Conservation (phyloP, 2,888 invertebrate species). For the Drosophila paranaensis region DNA sequence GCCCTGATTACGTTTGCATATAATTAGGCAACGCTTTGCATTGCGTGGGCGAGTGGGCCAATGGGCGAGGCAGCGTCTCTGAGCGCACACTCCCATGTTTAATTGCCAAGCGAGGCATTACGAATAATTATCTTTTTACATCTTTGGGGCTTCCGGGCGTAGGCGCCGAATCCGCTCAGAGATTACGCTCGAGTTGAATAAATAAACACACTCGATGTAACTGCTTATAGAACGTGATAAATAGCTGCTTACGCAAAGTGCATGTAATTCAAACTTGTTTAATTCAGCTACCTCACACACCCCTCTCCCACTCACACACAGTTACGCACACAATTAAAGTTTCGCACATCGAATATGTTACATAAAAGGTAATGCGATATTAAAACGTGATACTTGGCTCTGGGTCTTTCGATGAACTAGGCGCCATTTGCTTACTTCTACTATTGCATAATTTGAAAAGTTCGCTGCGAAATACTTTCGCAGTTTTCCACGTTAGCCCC, state of each 20-base stretch:
- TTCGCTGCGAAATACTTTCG: slow-evolving; percentile 35
- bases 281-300: slow-evolving; percentile 14
- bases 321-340: neutral
- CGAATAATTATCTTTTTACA: slow-evolving; percentile 49
- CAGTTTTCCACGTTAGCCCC: slow-evolving; percentile 23
- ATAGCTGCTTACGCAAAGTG: neutral
- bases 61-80: slow-evolving; percentile 4
- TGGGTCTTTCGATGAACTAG: slow-evolving; percentile 5
- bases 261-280: slow-evolving; percentile 4
- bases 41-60: neutral
- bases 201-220: neutral
- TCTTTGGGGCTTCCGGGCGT: neutral
- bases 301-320: neutral
- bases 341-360: slow-evolving; percentile 42
- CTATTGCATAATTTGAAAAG: slow-evolving; percentile 45
- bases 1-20: slow-evolving; percentile 41
- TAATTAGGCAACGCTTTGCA: slow-evolving; percentile 15
- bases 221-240: slow-evolving; percentile 15
- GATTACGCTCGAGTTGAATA: slow-evolving; percentile 7
- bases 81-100: slow-evolving; percentile 21
- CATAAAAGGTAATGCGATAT: slow-evolving; percentile 61
- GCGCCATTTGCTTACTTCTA: slow-evolving; percentile 7
- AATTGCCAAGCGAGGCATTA: slow-evolving; percentile 31
- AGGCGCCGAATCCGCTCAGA: neutral
- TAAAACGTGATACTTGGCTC: slow-evolving; percentile 65